Evolutionary conservation across 2,888 invertebrate genomes (phyloP), one percentile per base, ranked within the genome.

Genomic region (Scelioninae gen. 1): DNA sequence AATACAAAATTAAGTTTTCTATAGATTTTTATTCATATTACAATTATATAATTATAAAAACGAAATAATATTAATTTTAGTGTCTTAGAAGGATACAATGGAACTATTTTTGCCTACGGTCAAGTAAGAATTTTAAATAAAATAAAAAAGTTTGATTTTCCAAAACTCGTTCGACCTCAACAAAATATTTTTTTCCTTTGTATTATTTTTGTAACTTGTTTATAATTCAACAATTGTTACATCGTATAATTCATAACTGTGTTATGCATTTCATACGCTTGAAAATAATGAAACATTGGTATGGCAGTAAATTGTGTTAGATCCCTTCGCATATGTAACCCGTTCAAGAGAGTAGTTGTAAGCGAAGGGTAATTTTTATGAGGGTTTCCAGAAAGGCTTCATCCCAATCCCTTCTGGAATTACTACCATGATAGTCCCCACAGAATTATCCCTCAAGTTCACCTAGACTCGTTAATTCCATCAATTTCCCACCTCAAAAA

Each of bases 61-160:
- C n/a, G n/a, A n/a, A n/a, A n/a, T n/a, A n/a, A n/a, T n/a, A n/a
- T n/a, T n/a, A n/a, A n/a, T n/a, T 78, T 49, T 58, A 94, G 94
- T 83, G 93, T 93, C 38, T 89, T 94, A 31, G 89, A 93, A 82
- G 94, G 94, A n/a, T 94, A 93, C 87, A 94, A 94, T 87, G 94
- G 94, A 23, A 94, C 94, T 0, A 93, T 94, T 76, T 93, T 94
- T 87, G 94, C 94, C 1, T 94, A 94, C 83, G 94, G 94, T 9
- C 94, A 94, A 92, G 94, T 94, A 91, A 88, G 85, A 82, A 38
- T 60, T 53, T 13, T n/a, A 34, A 15, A 10, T 47, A 45, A 60
- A n/a, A n/a, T n/a, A n/a, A n/a, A n/a, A n/a, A n/a, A n/a, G n/a
- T n/a, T 49, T 66, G 16, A 29, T 51, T 15, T 51, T 51, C n/a